Evolutionary conservation across 2,797 vertebrate genomes (phyloP), one percentile per base, ranked within the genome.

Genomic region (Crotalus adamanteus): DNA sequence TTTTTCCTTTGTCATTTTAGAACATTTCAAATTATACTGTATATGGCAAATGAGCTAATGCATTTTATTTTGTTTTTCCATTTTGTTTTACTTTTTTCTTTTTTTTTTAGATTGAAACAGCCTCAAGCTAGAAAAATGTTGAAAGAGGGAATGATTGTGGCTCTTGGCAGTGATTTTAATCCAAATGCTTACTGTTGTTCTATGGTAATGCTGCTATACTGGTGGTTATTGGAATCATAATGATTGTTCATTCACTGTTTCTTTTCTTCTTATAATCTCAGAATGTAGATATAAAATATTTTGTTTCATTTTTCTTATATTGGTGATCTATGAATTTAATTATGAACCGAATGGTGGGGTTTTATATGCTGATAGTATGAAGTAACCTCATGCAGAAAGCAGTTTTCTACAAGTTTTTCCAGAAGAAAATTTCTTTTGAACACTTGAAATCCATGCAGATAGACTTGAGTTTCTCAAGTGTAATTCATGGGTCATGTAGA

Each of bases 121-220:
- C 99, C 99, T 87, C 98, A 96, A 83, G 99, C 99, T 93, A 98
- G 98, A 96, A 98, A 98, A 96, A 99, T 99, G 99, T 93, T 99
- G 95, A 98, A 99, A 2, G 98, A 99, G 69, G 99, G 99, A 3
- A 98, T 99, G 4, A 98, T 99, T 37, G 98, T 99, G 55, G 98
- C 99, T 86, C 98, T 99, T 92, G 99, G 99, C 91, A 99, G 99
- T 91, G 99, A 99, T 97, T 99, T 99, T 96, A 99, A 99, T 97
- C 99, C 99, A 2, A 99, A 99, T 69, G 99, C 99, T 0, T 99
- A 99, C 97, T 99, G 99, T 95, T 99, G 98, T 97, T 99, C 99
- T 57, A 99, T 99, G 99, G 99, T 99, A 98, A 98, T 98, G 86
- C 25, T 92, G 25, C 86, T 18, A 42, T 93, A 18, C 55, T 91